Evolutionary conservation across 2,797 vertebrate species (phyloP), one percentile per base, ranked within the genome.

Genomic region (Neosilurus mollespiculum): DNA sequence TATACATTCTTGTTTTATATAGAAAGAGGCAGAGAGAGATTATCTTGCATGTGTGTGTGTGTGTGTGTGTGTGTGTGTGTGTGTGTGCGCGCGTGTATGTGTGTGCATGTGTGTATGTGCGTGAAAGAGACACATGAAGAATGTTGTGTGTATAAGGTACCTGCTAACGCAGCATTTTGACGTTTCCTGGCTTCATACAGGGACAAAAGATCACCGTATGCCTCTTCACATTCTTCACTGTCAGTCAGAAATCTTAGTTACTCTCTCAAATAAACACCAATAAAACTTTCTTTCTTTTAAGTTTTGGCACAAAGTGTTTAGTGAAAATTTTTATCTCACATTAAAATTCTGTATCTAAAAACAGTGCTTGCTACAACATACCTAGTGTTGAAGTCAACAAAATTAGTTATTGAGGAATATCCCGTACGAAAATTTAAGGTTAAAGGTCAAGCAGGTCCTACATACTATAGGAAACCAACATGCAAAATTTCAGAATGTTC

Each of bases 171-270:
- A 67, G 88, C 87, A 85, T 83, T 86, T 83, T 90, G 90, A 83
- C 88, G 90, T 88, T 89, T 92, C 89, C 89, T 90, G 12, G 87
- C 88, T n/a, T 92, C 90, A 24, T 89, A 81, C 88, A 97, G 92
- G 0, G 92, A 92, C 78, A 96, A 91, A 61, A 99, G 92, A 51
- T 93, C 91, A 0, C 90, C 80, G 0, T 95, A 97, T 12, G 94
- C 94, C 34, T 95, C 96, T 72, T 95, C 93, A 51, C 96, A 96
- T 87, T 93, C 92, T 89, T 97, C 95, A 1, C 97, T 99, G 95
- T 92, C 86, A 91, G 90, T 89, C 89, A 93, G 85, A 84, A 49
- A 90, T 88, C 81, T 83, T 66, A 16, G 82, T 78, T 62, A 81
- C 24, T 65, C 70, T 72, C 75, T 79, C 30, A 24, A 62, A 82